Percentiles rank a stretch among this genome's conserved stretches.
Evolutionary conservation across 1,140 invertebrate species (phyloP).

Genomic region (Drosophila ercepeae): DNA sequence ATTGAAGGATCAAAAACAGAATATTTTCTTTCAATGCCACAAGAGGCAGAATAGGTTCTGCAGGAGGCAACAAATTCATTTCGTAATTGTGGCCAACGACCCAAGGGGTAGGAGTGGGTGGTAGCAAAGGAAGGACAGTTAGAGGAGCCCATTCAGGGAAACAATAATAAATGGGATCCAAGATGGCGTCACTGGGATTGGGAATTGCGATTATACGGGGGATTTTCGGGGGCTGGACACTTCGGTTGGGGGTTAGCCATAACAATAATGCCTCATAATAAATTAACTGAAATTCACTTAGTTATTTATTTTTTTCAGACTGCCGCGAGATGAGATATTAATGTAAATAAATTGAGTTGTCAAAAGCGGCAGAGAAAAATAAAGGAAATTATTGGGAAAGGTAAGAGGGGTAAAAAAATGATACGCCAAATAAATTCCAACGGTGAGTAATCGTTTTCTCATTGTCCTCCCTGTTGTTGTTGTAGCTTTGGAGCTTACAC

Average conservation of each 20-base stretch:
- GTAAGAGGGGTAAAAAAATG: constrained; percentile 48
- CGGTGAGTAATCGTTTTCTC: constrained; percentile 82
- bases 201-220: constrained; percentile 34
- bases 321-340: constrained; percentile 73
- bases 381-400: neutral
- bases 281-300: constrained; percentile 84
- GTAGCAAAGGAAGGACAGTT: constrained; percentile 9
- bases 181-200: constrained; percentile 56
- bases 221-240: neutral
- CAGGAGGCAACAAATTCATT: constrained; percentile 73
- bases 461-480: constrained; percentile 23
- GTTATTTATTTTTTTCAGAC: constrained; percentile 39
- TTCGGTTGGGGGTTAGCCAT: constrained; percentile 24
- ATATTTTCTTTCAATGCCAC: constrained; percentile 8
- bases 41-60: constrained; percentile 15
- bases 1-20: neutral
- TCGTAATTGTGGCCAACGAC: constrained; percentile 80
- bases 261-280: constrained; percentile 80
- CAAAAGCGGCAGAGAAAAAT: constrained; percentile 39
- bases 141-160: constrained; percentile 59
- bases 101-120: constrained; percentile 34
- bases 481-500: constrained; percentile 8
- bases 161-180: constrained; percentile 76
- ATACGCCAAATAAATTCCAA: constrained; percentile 84
- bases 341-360: constrained; percentile 84